A percentile compares a stretch with the other conserved stretches of the same genome.
Conservation (phyloP, 2,888 invertebrate species). For the Lasioglossum pauxillum region DNA sequence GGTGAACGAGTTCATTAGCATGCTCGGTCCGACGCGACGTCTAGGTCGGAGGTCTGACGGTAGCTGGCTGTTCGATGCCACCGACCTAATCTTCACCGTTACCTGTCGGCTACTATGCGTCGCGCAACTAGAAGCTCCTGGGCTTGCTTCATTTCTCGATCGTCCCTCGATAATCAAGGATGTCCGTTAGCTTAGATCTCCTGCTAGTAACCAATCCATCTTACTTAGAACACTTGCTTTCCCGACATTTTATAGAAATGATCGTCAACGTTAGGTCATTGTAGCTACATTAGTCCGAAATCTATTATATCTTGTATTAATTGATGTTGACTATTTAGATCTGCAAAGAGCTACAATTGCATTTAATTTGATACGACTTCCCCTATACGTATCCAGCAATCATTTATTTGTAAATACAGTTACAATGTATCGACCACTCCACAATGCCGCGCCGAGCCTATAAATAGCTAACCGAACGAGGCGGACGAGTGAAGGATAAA, state of each 20-base stretch:
- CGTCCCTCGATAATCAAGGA: conserved; percentile 31
- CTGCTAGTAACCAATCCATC: background rate
- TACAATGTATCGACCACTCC: no score
- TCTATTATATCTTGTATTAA: no score
- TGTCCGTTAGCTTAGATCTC: background rate
- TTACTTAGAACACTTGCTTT: background rate
- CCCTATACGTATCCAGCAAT: no score
- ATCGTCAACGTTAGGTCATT: background rate
- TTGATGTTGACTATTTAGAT: no score
- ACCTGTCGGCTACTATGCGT: conserved; percentile 36
- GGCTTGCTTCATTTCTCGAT: background rate
- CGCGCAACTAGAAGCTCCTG: background rate
- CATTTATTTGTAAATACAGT: no score
- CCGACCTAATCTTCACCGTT: conserved; percentile 47
- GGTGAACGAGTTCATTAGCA: conserved; percentile 75
- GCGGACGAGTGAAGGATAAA: background rate
- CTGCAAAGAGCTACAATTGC: no score
- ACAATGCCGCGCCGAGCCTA: no score
- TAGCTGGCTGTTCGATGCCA: conserved; percentile 57
- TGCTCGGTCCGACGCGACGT: conserved; percentile 58
- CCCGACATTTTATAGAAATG: background rate
- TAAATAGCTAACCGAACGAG: background rate
- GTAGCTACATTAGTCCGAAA: no score
- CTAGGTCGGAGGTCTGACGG: conserved; percentile 46
- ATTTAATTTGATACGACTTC: no score